Evolutionary conservation across 1,140 invertebrate genomes (phyloP).

Genomic region (Elymnias hypermnestra): DNA sequence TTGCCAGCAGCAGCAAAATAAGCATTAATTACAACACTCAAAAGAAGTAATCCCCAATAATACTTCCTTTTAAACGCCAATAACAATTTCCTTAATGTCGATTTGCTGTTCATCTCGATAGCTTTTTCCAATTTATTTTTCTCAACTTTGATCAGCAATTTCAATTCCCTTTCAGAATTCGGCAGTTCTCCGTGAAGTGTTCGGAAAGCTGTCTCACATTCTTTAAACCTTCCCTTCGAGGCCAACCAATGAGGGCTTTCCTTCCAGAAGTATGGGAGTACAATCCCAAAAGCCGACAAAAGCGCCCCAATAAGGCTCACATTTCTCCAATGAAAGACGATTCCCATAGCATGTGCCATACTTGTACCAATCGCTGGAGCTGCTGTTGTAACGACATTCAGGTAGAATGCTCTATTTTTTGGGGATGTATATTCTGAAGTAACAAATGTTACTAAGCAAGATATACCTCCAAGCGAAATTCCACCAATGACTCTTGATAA

Average conservation of each 20-base stretch:
- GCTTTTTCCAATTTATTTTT: neutral
- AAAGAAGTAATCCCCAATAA: conserved; percentile 18
- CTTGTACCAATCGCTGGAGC: neutral
- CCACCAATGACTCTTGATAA: too few species aligned
- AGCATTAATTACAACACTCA: conserved; percentile 13
- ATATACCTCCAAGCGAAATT: neutral
- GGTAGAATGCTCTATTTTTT: neutral
- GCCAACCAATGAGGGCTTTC: too few species aligned
- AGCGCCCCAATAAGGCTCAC: neutral
- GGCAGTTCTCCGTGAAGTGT: conserved; percentile 2
- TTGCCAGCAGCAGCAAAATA: too few species aligned
- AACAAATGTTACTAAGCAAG: neutral
- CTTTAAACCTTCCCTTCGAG: too few species aligned
- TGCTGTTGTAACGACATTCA: neutral
- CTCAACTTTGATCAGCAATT: conserved; percentile 4
- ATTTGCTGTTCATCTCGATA: neutral
- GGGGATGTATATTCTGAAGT: neutral
- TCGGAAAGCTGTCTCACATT: conserved; percentile 17
- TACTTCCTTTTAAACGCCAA: conserved; percentile 6
- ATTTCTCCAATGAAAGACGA: neutral
- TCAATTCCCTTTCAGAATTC: neutral
- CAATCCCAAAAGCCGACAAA: neutral
- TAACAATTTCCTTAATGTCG: neutral
- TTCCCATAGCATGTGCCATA: neutral
- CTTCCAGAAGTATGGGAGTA: too few species aligned